Percentiles rank a stretch among this genome's conserved stretches.
phyloP scores from a whole-genome alignment of 1,140 invertebrate species.

The Trichogramma pretiosum region DNA sequence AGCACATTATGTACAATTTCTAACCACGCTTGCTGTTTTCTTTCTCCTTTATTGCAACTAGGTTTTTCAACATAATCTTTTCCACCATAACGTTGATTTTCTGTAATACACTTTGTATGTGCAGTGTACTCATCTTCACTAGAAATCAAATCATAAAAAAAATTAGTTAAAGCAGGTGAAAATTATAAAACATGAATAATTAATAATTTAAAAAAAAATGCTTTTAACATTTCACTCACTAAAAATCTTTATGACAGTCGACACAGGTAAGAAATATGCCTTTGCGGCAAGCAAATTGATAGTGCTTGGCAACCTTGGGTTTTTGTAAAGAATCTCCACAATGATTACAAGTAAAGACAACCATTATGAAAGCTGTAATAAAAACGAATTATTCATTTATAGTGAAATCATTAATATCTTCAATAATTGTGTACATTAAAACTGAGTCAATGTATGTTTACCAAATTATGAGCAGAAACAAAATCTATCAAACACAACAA shows the following conservation, averaged over 20 bases:
- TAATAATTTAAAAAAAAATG: neutral
- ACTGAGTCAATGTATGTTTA: too few relatives aligned
- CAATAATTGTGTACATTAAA: neutral
- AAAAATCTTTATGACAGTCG: conserved; percentile 84
- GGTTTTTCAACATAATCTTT: conserved; percentile 69
- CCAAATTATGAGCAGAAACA: too few relatives aligned
- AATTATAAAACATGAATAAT: conserved; percentile 3
- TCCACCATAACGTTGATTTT: conserved; percentile 82
- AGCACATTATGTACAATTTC: conserved; percentile 71
- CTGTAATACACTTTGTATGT: conserved; percentile 87
- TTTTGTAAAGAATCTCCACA: conserved; percentile 87
- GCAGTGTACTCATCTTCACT: conserved; percentile 70
- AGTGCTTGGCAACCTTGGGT: conserved; percentile 85
- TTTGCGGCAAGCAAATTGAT: conserved; percentile 59
- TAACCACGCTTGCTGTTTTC: conserved; percentile 83
- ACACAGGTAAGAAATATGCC: conserved; percentile 67
- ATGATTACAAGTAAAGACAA: conserved; percentile 83
- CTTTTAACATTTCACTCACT: conserved; percentile 46
- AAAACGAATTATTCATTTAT: too few relatives aligned
- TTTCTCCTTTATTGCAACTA: conserved; percentile 73
- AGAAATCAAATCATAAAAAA: too few relatives aligned
- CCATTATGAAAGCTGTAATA: conserved; percentile 54
- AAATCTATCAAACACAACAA: too few relatives aligned
- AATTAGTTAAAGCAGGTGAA: conserved; percentile 36
- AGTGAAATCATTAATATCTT: neutral